Evolutionary conservation across 2,113 vertebrate genomes (phyloP).

Genomic region (Centrocercus urophasianus): DNA sequence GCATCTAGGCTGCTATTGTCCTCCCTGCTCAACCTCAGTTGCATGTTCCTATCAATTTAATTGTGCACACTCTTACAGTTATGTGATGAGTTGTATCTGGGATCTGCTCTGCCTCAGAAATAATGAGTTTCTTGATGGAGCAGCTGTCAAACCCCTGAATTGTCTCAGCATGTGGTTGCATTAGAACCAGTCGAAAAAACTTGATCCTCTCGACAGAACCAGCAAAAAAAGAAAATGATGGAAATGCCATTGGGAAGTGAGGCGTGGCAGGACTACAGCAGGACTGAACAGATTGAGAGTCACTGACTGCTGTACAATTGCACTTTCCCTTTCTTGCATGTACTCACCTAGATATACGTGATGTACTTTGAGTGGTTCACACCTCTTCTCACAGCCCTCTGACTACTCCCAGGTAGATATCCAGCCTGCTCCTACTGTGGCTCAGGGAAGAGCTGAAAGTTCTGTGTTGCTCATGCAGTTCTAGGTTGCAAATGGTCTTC

Average conservation of each 20-base stretch:
- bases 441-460: background rate
- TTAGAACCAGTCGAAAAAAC: background rate
- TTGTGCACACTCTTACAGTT: background rate
- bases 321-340: background rate
- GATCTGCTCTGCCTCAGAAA: background rate
- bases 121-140: background rate
- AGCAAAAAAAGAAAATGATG: background rate
- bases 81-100: background rate
- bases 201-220: too few relatives aligned
- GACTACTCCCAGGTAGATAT: background rate
- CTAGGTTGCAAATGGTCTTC: background rate
- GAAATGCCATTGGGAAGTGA: background rate
- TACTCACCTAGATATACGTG: background rate
- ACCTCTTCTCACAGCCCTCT: background rate
- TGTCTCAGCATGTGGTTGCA: background rate
- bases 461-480: background rate
- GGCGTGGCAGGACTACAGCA: background rate
- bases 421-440: background rate
- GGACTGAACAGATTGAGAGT: background rate
- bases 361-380: background rate
- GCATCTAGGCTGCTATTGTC: background rate
- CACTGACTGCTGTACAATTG: rapidly evolving
- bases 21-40: background rate
- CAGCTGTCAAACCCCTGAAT: background rate
- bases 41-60: background rate